Evolutionary conservation across 1,140 invertebrate species (phyloP).

Genomic region (Drosophila sp.): DNA sequence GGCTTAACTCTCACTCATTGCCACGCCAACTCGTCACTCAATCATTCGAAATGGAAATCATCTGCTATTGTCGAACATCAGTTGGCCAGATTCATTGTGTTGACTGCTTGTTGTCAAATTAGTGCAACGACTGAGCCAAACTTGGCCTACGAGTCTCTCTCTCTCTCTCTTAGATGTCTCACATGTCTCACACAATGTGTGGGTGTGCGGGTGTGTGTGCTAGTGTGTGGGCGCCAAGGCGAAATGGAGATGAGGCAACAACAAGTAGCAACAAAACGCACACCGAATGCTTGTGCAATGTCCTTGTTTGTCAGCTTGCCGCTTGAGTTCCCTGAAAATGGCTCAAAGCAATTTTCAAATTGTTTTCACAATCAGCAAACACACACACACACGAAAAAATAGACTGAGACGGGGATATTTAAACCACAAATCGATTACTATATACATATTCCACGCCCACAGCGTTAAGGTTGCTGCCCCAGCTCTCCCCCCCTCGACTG

Average conservation of each 20-base stretch:
- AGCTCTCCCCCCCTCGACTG: too few species aligned
- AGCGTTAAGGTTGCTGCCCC: too few species aligned
- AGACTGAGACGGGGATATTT: slow-evolving; percentile 1
- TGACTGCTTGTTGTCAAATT: slow-evolving; percentile 50
- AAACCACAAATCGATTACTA: slow-evolving; percentile 65
- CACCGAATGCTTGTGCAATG: slow-evolving; percentile 22
- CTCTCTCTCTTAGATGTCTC: slow-evolving; percentile 5
- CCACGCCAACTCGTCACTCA: neutral
- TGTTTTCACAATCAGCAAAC: slow-evolving; percentile 69
- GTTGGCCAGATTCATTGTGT: slow-evolving; percentile 16
- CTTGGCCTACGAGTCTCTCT: slow-evolving; percentile 30
- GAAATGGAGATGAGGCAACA: neutral
- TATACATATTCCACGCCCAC: slow-evolving; percentile 38
- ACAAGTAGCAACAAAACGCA: neutral
- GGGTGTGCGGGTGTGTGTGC: slow-evolving; percentile 9
- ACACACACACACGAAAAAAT: slow-evolving; percentile 16
- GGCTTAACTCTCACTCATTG: too few species aligned
- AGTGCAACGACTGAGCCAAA: slow-evolving; percentile 34
- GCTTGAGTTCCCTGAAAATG: slow-evolving; percentile 61
- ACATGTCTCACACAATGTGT: neutral
- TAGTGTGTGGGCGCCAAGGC: slow-evolving; percentile 12
- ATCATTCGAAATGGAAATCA: slow-evolving; percentile 4
- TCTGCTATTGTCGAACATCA: neutral
- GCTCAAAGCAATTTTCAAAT: slow-evolving; percentile 78
- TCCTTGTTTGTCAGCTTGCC: slow-evolving; percentile 61